Base-by-base conservation (phyloP, 2,113 vertebrate species). In the Epinephelus lanceolatus region DNA sequence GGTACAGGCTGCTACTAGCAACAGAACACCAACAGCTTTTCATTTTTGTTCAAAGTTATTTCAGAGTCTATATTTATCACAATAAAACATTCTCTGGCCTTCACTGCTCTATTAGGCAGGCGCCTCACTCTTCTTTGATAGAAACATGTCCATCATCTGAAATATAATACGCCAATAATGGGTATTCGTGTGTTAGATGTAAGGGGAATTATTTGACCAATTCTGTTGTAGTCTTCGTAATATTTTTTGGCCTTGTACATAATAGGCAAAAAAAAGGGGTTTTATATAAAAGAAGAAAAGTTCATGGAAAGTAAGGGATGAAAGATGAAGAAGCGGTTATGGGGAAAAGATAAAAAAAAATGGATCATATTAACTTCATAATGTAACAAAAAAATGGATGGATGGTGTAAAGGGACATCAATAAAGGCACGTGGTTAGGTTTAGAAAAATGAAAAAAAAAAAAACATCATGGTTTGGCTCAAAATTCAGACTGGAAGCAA, bases 141-240 rank as follows among this genome's bases (percentile, higher is more conserved):
- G 52, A 69, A 78, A 19, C 18, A 37, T 14, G 52, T 47, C 13
- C 23, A 61, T 70, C 45, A 78, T 62, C 30, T 72, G 23, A 71
- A 53, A 55, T 23, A 55, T 45, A 61, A 68, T 59, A 63, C 37
- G 21, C 40, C 27, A 23, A 6, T 25, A 25, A 45, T 30, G 37
- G 4, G 30, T 68, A 45, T 33, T 55, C 1, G 7, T 49, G 9
- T 33, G 14, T 15, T 3, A 25, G 0, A 33, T 45, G 6, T 15
- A 71, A 13, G 3, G 2, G 55, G 25, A 19, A 27, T 27, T 1
- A 4, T 71, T 45, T 4, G 1, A 45, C 9, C 14, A 8, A 49
- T 40, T 49, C 19, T 18, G 3, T 3, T 0, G 14, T 37, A 14
- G 19, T 25, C 30, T 65, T 18, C 3, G 8, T 60, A 21, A 30